Evolutionary conservation across 30 jellyfish, hydroid and myxozoan species (phyloP), one percentile per base, ranked within the genome.

Genomic region (Chironex yamaguchii): DNA sequence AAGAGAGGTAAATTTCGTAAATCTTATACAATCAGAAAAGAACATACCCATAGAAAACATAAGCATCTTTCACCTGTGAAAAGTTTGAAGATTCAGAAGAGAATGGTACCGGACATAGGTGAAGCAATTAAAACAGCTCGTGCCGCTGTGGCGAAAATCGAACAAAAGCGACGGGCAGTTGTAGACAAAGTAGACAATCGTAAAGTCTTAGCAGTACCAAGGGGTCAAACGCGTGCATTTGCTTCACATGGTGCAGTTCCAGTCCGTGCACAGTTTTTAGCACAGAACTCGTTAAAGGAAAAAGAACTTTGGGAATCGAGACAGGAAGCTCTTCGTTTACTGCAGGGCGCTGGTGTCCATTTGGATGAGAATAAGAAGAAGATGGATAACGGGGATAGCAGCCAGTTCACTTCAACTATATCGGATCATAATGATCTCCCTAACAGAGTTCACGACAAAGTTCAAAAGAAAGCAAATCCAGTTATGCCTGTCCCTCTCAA

Each of bases 91-190:
- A 36, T 32, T 0, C 71, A 28, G 58, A 62, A 67, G 51, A 51
- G 89, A 28, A 42, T 35, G 49, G 65, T 71, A 14, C 34, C 42
- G 23, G 80, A 51, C 0, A 1, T 76, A 12, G 68, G 36, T 49
- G 96, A 86, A 28, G 96, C 96, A n/a, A 76, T 75, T 33, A 76
- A 33, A 53, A 67, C 73, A 4, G 96, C 96, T 0, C 58, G 96
- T 20, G 64, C 83, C 4, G 90, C 90, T 17, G 71, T 75, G 36
- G 76, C 64, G 52, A 34, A 26, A 1, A 12, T 75, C 28, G 83
- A 85, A 58, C 71, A 34, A 31, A 71, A 77, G 32, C 58, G 34
- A 26, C 89, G 48, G 32, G 68, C 30, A 4, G 51, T 48, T 1
- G 64, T 69, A 9, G 58, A 17, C 58, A 9, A 6, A 42, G 13